These are phyloP conservation scores for Chalcis sispes DNA, from an alignment of 2,888 invertebrate genomes.

Conservation along the genomic window DNA sequence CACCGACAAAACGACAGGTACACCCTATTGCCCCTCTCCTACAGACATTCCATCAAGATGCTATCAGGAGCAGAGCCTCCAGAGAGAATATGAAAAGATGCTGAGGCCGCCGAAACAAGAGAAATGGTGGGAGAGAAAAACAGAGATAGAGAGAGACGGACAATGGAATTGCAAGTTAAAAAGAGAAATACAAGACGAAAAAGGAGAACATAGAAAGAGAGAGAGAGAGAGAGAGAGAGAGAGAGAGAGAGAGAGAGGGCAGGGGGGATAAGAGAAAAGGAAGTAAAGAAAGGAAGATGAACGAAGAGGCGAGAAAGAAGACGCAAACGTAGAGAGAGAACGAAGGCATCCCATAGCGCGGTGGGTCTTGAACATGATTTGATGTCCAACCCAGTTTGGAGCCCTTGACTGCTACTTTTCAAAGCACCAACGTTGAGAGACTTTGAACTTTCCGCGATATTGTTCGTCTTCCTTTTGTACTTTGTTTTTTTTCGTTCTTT, in stretches of 20 bases:
- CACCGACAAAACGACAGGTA: constrained; percentile 73
- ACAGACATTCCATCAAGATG: constrained; percentile 74
- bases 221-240: constrained; percentile 45
- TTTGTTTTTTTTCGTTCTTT: not conserved
- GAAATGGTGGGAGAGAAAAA: constrained; percentile 47
- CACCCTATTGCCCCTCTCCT: constrained; percentile 62
- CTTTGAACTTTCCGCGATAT: constrained; percentile 11
- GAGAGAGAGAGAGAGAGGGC: constrained; percentile 39
- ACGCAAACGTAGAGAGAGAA: constrained; percentile 36
- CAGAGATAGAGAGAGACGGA: constrained; percentile 33
- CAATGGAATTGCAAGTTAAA: not conserved
- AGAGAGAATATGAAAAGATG: constrained; percentile 47
- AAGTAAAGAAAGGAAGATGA: too few relatives aligned
- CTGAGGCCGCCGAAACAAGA: constrained; percentile 51
- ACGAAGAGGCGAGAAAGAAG: constrained; percentile 42
- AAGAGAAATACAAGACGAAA: constrained; percentile 34
- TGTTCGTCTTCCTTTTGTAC: not conserved
- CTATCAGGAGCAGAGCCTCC: constrained; percentile 65
- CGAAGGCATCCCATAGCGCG: constrained; percentile 51
- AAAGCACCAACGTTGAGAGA: constrained; percentile 1
- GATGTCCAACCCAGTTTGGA: constrained; percentile 48
- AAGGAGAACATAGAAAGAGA: constrained; percentile 15
- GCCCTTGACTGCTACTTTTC: constrained; percentile 23
- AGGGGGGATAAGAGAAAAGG: too few relatives aligned
- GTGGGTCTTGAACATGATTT: constrained; percentile 54